Base-by-base conservation (phyloP, 1,140 invertebrate species). In the Harpegnathos saltator region DNA sequence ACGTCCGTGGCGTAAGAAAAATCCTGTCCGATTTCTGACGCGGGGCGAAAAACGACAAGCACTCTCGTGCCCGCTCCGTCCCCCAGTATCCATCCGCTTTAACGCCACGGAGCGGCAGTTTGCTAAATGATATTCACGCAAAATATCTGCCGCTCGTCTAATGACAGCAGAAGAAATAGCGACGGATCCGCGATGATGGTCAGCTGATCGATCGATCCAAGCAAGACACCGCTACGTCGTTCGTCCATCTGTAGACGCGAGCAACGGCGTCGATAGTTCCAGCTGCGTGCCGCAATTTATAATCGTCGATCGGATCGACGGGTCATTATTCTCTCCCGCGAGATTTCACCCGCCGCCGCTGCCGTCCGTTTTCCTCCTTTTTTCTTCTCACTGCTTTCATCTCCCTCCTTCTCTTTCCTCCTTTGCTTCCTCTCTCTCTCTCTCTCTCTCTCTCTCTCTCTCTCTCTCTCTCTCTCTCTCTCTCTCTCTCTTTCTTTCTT, bases 271-370 rank as follows among this genome's bases (percentile, higher is more conserved):
- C 80, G 68, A 73, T 74, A 72, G 80, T 74, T 82, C 58, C 80
- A 82, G 68, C 80, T 62, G 80, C 59, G 80, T 81, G 77, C 74
- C 29, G 74, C 80, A 73, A 82, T 82, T 82, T 82, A 82, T 82
- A 82, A 82, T 82, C 68, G 68, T 73, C 80, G 68, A 82, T 74
- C 71, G 38, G 69, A 82, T 82, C 80, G 80, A 82, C 80, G 75
- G 77, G 82, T 84, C 82, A 82, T 84, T 84, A 84, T 84, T 84
- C 75, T 84, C 82, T 84, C 78, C 59, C 82, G 82, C 78, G 63
- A 82, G 82, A 84, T 84, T 84, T 84, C 82, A 84, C 56, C n/a
- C 73, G 80, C 44, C 24, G 54, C 22, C n/a, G n/a, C n/a, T n/a
- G n/a, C n/a, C n/a, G n/a, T n/a, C n/a, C n/a, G n/a, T n/a, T n/a